Evolutionary conservation across 2,888 invertebrate genomes (phyloP).

Genomic region (Steinernema carpocapsae): DNA sequence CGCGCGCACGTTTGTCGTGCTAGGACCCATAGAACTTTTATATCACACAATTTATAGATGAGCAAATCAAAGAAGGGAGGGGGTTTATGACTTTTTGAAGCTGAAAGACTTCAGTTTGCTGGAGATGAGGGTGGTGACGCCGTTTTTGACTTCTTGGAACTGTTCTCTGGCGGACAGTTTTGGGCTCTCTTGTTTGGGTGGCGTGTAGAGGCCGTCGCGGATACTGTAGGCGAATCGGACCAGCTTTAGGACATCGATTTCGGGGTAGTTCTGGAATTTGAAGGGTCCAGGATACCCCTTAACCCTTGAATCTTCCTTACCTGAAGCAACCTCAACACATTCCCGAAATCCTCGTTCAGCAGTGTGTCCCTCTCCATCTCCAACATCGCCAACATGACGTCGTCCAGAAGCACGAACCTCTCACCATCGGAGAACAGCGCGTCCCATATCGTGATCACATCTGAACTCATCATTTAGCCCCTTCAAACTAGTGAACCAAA

Average conservation of each 20-base stretch:
- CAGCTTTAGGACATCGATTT: constrained; percentile 54
- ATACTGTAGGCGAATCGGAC: constrained; percentile 55
- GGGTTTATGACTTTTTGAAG: constrained; percentile 12
- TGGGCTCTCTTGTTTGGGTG: background rate
- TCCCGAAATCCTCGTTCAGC: constrained; percentile 86
- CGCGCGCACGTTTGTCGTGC: background rate
- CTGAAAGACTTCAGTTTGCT: constrained; percentile 5
- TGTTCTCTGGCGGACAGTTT: background rate
- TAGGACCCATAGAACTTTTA: background rate
- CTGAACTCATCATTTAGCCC: constrained; percentile 70
- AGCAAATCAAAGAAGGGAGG: background rate
- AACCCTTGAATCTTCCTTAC: constrained; percentile 70
- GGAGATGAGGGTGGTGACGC: background rate
- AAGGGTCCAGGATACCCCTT: no score
- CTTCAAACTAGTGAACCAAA: constrained; percentile 45
- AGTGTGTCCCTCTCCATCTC: constrained; percentile 87
- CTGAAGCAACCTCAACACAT: constrained; percentile 90
- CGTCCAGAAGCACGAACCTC: constrained; percentile 87
- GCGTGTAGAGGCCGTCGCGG: constrained; percentile 43
- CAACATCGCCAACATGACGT: constrained; percentile 96
- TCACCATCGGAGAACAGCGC: constrained; percentile 87
- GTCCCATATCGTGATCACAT: constrained; percentile 96
- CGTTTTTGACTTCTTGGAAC: constrained; percentile 6
- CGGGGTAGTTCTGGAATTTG: constrained; percentile 58
- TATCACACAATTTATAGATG: background rate